Base-by-base conservation (phyloP, 2,113 vertebrate species). In the Hemicordylus capensis region DNA sequence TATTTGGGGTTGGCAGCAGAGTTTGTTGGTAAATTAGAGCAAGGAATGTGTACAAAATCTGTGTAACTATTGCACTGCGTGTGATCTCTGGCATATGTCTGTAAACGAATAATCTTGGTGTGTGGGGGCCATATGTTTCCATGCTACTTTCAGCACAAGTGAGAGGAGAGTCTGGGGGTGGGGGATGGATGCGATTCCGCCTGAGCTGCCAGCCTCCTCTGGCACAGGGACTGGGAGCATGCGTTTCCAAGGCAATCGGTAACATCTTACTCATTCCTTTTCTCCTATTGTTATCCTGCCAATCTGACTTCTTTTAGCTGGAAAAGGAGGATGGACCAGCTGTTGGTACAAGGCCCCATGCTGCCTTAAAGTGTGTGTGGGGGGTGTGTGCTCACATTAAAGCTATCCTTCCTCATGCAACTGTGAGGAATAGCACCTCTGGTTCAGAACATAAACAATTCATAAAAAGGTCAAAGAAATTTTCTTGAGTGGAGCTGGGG, bases 201-300 rank as follows among this genome's bases (percentile, higher is more conserved):
- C 80, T 74, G 76, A 80, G 37, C n/a, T 59, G 54, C 77, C 28
- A 69, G 61, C 56, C 48, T 84, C 75, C 83, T 48, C 39, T 67
- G 74, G 63, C 58, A 42, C 59, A 67, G 42, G 11, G 74, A 76
- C 24, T 28, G 42, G 42, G 66, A 80, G 84, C 67, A 64, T 58
- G 28, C 14, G 78, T 81, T 81, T 76, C 77, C 83, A 89, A 76
- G 81, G 66, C 56, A 70, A 89, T 85, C 58, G 3, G 67, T 44
- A 85, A 76, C 64, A 78, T 82, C 78, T 81, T 72, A 64, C 61
- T 85, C 80, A 87, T 79, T 63, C 63, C 19, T n/a, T 42, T 77
- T 63, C 74, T 78, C 72, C 80, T 73, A 72, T 87, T 83, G 86
- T 87, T 83, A 77, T 61, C 66, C 66, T 72, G 80, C 74, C 80